These are phyloP conservation scores for Helleia helle DNA, from an alignment of 2,888 invertebrate species.

Conservation along the genomic window DNA sequence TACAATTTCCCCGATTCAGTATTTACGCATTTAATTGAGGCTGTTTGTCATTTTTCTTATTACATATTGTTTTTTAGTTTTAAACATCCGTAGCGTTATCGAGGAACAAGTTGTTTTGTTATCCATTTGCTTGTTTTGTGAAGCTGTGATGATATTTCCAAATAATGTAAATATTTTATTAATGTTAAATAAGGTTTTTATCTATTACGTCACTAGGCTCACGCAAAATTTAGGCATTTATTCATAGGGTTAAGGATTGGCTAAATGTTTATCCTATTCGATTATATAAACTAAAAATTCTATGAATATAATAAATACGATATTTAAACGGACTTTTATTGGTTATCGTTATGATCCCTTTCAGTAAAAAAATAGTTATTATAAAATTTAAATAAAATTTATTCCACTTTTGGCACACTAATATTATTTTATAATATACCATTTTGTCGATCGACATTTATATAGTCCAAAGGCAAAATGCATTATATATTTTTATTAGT, in stretches of 20 bases:
- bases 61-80: constrained; percentile 53
- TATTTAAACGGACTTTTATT: constrained; percentile 37
- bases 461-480: no score
- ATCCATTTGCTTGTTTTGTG: constrained; percentile 68
- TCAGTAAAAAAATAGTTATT: not conserved
- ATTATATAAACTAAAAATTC: constrained; percentile 64
- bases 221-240: constrained; percentile 62
- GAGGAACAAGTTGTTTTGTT: constrained; percentile 57
- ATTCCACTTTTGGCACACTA: no score
- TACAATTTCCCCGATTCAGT: constrained; percentile 35
- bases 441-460: no score
- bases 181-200: constrained; percentile 60
- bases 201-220: constrained; percentile 62
- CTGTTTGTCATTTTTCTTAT: constrained; percentile 38
- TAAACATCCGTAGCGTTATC: constrained; percentile 33
- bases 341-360: constrained; percentile 11
- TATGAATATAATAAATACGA: constrained; percentile 58
- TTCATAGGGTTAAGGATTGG: constrained; percentile 61
- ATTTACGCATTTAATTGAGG: constrained; percentile 68
- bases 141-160: constrained; percentile 72
- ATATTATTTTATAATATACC: no score
- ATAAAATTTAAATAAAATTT: constrained; percentile 4
- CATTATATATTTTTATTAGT: no score
- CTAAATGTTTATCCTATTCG: constrained; percentile 72
- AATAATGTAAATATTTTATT: constrained; percentile 71